phyloP scores from a whole-genome alignment of 2,888 invertebrate species.

The Sarcophaga rosellei region DNA sequence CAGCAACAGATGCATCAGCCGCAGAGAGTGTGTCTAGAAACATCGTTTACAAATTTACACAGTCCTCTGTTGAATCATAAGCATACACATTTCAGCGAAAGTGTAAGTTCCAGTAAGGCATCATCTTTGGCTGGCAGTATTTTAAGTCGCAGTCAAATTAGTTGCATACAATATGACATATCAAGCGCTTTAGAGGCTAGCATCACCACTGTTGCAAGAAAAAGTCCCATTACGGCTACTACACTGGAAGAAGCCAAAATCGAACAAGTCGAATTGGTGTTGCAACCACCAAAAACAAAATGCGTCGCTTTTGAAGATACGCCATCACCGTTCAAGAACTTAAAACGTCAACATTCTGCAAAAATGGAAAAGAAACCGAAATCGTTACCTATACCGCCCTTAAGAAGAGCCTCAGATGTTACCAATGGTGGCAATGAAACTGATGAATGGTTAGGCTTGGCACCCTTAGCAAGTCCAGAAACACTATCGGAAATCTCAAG shows the following conservation, averaged over 20 bases:
- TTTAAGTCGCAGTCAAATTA: conserved; percentile 80
- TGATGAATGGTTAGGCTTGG: conserved; percentile 87
- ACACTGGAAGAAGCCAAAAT: conserved; percentile 64
- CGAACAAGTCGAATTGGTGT: conserved; percentile 47
- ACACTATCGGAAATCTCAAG: conserved; percentile 91
- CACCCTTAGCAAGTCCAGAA: conserved; percentile 91
- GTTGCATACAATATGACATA: conserved; percentile 81
- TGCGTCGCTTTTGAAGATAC: conserved; percentile 78
- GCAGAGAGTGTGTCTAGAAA: conserved; percentile 86
- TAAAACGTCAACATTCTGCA: conserved; percentile 76
- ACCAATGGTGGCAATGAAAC: conserved; percentile 82
- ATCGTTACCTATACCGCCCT: conserved; percentile 73
- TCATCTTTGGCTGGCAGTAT: conserved; percentile 80
- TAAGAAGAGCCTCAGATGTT: conserved; percentile 77
- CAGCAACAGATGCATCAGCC: conserved; percentile 74
- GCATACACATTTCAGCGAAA: conserved; percentile 67
- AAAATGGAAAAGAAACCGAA: conserved; percentile 74
- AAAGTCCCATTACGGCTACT: conserved; percentile 76
- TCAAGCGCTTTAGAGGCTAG: conserved; percentile 80
- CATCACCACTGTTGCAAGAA: conserved; percentile 74
- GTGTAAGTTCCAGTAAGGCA: conserved; percentile 76
- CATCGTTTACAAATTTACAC: conserved; percentile 88
- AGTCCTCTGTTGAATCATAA: conserved; percentile 79
- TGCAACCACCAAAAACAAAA: conserved; percentile 73
- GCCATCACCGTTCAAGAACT: conserved; percentile 65